Conservation (phyloP, 2,888 invertebrate species). For the Melinopterus prodromus region DNA sequence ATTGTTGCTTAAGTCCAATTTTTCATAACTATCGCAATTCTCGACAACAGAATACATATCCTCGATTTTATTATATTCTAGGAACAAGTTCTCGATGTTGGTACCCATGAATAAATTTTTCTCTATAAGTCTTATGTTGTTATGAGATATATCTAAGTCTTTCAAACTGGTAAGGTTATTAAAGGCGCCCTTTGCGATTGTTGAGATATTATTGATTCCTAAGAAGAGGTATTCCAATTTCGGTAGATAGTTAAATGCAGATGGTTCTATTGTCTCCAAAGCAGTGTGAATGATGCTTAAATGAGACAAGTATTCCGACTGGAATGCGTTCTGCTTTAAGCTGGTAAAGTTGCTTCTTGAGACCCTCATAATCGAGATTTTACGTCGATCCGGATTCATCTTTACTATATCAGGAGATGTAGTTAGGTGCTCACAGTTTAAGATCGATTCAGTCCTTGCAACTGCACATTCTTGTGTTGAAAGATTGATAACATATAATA, state of each 20-base stretch:
- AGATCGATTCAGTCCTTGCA: not conserved
- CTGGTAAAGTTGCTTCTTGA: not conserved
- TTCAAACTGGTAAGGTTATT: not conserved
- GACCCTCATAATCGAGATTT: too few species aligned
- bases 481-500: not conserved
- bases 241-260: not conserved
- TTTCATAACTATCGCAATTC: not conserved
- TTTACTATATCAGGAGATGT: too few species aligned
- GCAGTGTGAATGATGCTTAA: not conserved
- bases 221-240: not conserved
- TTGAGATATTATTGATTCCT: not conserved
- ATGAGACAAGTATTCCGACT: too few species aligned
- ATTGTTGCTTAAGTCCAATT: not conserved
- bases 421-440: too few species aligned
- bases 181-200: not conserved
- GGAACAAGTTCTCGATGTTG: not conserved
- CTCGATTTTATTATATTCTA: not conserved
- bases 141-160: not conserved
- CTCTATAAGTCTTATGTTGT: not conserved
- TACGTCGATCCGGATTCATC: too few species aligned
- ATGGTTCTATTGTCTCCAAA: not conserved
- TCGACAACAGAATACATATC: not conserved
- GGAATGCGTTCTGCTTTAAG: not conserved
- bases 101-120: not conserved
- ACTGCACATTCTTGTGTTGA: not conserved